phyloP scores from a whole-genome alignment of 64 coral and sea anemone species.

The Dendrophyllia cribrosa region DNA sequence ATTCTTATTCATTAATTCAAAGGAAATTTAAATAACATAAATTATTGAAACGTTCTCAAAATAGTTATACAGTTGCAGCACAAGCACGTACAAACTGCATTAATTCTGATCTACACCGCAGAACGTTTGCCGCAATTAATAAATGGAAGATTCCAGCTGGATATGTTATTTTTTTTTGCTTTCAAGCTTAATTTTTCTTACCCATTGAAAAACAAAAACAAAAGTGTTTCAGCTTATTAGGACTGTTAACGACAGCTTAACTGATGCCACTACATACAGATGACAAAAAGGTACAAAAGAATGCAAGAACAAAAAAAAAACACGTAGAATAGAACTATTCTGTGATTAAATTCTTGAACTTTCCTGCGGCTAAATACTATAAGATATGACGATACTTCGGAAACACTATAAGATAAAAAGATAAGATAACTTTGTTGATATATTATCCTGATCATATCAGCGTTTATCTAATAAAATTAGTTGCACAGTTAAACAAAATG shows the following conservation, averaged over 20 bases:
- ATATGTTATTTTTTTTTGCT: too few species aligned
- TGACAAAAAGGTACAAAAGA: too few species aligned
- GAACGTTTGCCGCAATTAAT: not conserved
- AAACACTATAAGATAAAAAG: not conserved
- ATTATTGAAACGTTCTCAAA: not conserved
- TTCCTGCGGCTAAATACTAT: not conserved
- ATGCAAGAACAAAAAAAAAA: too few species aligned
- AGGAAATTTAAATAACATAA: not conserved
- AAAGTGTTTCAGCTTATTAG: too few species aligned
- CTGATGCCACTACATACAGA: too few species aligned
- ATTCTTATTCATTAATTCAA: too few species aligned
- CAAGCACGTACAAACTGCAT: conserved; percentile 12
- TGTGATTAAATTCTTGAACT: not conserved
- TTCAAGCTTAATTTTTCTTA: too few species aligned
- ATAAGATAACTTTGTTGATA: not conserved
- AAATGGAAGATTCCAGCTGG: not conserved
- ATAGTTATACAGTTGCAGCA: not conserved
- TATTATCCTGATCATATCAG: not conserved
- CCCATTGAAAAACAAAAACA: too few species aligned
- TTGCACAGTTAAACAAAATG: not conserved
- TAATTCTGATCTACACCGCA: not conserved
- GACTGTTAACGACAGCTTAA: too few species aligned
- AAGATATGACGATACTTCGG: too few species aligned
- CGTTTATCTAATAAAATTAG: not conserved
- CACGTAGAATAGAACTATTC: too few species aligned